These are phyloP conservation scores for Drosophila algonquin DNA, from an alignment of 2,888 invertebrate species.

Conservation along the genomic window DNA sequence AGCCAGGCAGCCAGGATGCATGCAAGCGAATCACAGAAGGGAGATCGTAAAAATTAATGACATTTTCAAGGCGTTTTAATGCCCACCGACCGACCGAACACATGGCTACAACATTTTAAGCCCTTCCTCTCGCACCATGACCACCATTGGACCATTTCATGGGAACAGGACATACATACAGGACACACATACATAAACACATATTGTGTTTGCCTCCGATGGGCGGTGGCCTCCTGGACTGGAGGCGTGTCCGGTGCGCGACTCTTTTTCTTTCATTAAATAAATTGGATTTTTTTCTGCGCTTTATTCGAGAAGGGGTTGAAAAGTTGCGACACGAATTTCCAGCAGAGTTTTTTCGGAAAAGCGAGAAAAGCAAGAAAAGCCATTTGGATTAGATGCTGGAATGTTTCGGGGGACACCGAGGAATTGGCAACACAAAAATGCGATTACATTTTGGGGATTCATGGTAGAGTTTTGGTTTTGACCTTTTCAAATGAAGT, in stretches of 20 bases:
- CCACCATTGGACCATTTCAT: background rate
- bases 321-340: conserved; percentile 7
- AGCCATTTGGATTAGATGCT: conserved; percentile 12
- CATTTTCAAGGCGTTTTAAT: conserved; percentile 72
- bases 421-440: background rate
- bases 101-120: conserved; percentile 37
- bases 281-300: conserved; percentile 50
- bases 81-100: conserved; percentile 31
- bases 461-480: background rate
- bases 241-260: conserved; percentile 6
- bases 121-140: conserved; percentile 4
- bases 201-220: background rate
- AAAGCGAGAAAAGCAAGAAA: conserved; percentile 16
- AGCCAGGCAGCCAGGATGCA: background rate
- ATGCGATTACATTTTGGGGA: background rate
- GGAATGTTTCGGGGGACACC: background rate
- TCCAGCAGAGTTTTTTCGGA: background rate
- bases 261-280: conserved; percentile 47
- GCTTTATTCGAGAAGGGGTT: conserved; percentile 9
- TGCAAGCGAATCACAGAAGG: background rate
- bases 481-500: too few relatives aligned
- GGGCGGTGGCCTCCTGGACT: background rate
- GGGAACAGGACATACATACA: background rate
- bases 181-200: background rate
- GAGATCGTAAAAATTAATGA: conserved; percentile 56